phyloP scores from a whole-genome alignment of 2,797 vertebrate genomes.

The Anabacerthia variegaticeps region DNA sequence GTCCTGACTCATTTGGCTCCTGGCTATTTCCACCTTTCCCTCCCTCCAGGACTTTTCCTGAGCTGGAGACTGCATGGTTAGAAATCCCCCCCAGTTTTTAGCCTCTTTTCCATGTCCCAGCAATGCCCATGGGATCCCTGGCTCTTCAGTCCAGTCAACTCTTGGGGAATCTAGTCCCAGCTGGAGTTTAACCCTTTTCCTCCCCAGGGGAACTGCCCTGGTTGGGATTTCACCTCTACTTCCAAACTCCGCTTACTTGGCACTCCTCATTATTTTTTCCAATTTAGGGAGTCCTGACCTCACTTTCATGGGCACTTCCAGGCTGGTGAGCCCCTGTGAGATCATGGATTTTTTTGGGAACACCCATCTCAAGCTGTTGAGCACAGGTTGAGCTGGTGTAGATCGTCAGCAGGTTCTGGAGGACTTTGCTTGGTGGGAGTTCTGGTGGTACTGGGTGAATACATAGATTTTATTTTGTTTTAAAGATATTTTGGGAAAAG shows the following conservation, averaged over 20 bases:
- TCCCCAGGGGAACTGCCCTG: background rate
- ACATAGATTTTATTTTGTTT: background rate
- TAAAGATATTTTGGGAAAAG: background rate
- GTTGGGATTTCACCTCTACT: background rate
- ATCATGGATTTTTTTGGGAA: background rate
- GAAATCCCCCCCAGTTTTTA: background rate
- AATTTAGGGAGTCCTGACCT: background rate
- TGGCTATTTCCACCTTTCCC: background rate
- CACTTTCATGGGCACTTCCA: background rate
- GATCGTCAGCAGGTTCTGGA: background rate
- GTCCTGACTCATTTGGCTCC: slow-evolving; percentile 1
- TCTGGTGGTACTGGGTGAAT: background rate
- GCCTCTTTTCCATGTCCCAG: background rate
- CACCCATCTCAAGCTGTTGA: background rate
- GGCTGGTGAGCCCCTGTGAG: background rate
- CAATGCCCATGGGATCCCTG: rapidly evolving
- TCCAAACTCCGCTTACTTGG: background rate
- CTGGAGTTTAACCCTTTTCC: background rate
- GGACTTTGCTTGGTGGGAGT: background rate
- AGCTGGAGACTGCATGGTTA: rapidly evolving
- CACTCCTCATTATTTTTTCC: background rate
- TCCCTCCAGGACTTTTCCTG: background rate
- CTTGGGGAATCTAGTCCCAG: background rate
- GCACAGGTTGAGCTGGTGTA: rapidly evolving
- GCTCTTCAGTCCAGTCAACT: rapidly evolving